phyloP scores from a whole-genome alignment of 1,140 invertebrate genomes.

The Hormaphis cornu region DNA sequence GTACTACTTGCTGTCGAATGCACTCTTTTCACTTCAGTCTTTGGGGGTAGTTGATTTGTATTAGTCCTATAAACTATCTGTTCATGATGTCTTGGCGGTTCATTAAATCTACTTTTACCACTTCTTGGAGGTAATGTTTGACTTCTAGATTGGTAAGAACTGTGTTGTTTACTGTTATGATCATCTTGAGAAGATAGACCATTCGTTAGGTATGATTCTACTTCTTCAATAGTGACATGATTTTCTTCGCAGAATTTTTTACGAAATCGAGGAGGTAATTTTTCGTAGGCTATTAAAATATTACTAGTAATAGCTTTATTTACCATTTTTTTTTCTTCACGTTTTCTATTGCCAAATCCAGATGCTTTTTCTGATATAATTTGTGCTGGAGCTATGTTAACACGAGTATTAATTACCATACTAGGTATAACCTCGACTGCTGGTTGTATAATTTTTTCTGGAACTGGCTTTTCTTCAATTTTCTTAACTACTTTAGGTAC shows the following conservation, averaged over 20 bases:
- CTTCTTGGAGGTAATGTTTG: conserved; percentile 22
- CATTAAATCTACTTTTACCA: conserved; percentile 20
- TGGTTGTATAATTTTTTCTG: conserved; percentile 42
- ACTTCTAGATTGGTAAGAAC: conserved; percentile 8
- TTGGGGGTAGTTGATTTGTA: neutral
- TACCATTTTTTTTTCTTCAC: conserved; percentile 33
- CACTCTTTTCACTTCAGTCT: conserved; percentile 14
- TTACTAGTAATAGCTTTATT: conserved; percentile 39
- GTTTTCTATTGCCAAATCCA: neutral
- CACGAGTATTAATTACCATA: conserved; percentile 11
- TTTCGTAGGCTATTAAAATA: conserved; percentile 40
- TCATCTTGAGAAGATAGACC: conserved; percentile 9
- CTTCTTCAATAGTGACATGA: conserved; percentile 33
- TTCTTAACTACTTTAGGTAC: conserved; percentile 44
- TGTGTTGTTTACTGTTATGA: conserved; percentile 1
- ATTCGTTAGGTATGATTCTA: conserved; percentile 28
- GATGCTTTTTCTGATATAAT: neutral
- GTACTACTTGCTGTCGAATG: neutral
- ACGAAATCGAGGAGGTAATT: conserved; percentile 47
- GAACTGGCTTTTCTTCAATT: conserved; percentile 48
- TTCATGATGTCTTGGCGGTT: conserved; percentile 18
- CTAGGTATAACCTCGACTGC: conserved; percentile 43
- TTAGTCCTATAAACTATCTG: neutral
- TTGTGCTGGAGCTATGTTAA: neutral
- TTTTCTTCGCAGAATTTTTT: conserved; percentile 48